A percentile compares a stretch with the other conserved stretches of the same genome.
phyloP scores from a whole-genome alignment of 53 echinoderm and acorn worm genomes.

The Hippasteria phrygiana region DNA sequence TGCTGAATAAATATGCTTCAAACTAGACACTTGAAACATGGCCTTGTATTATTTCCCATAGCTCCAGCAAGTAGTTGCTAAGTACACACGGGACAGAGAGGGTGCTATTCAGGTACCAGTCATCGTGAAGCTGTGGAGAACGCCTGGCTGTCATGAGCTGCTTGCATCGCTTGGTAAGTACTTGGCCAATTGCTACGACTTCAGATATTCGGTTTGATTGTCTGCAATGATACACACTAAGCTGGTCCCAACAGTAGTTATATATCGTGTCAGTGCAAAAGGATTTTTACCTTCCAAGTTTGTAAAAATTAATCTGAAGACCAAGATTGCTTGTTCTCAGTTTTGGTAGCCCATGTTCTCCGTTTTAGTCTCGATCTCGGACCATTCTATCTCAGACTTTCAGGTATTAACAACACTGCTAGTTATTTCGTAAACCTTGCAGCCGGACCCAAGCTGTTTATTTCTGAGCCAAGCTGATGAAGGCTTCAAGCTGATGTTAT shows the following conservation, averaged over 20 bases:
- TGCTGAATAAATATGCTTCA: neutral
- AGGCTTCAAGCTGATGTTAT: neutral
- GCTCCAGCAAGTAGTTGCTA: slow-evolving; percentile 88
- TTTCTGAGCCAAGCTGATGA: too few relatives aligned
- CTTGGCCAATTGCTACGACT: neutral
- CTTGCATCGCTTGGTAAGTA: slow-evolving; percentile 90
- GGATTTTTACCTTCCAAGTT: too few relatives aligned
- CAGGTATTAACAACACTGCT: too few relatives aligned
- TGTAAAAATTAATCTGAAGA: too few relatives aligned
- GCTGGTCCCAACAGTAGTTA: too few relatives aligned
- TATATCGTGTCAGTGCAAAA: too few relatives aligned
- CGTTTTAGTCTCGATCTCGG: too few relatives aligned
- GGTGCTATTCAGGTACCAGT: slow-evolving; percentile 93
- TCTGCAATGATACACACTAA: neutral
- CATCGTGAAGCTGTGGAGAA: slow-evolving; percentile 91
- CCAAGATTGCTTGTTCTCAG: too few relatives aligned
- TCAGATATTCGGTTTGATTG: neutral
- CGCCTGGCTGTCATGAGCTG: slow-evolving; percentile 94
- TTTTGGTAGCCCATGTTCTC: too few relatives aligned
- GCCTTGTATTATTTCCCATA: slow-evolving; percentile 5
- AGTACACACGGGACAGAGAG: slow-evolving; percentile 91
- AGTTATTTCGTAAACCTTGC: too few relatives aligned
- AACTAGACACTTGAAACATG: neutral
- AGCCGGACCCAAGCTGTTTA: too few relatives aligned
- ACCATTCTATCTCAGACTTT: too few relatives aligned